These are phyloP conservation scores for Ciconia nigra DNA, from an alignment of 2,797 vertebrate species.

Conservation along the genomic window DNA sequence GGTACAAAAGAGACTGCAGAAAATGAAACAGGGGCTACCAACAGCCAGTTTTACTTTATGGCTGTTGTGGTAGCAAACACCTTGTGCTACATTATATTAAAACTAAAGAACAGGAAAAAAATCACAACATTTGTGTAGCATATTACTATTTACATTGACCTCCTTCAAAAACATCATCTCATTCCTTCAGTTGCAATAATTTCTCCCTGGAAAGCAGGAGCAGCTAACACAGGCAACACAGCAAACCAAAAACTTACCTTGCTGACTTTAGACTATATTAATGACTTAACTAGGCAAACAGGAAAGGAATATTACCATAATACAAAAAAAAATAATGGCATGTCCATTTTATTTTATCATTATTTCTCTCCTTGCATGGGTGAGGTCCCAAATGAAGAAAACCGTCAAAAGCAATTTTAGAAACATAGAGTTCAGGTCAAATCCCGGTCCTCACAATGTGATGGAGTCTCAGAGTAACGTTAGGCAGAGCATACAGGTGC, in stretches of 20 bases:
- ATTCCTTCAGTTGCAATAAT: background rate
- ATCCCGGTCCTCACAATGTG: background rate
- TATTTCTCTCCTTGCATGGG: background rate
- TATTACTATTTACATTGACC: background rate
- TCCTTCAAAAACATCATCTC: background rate
- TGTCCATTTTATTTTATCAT: background rate
- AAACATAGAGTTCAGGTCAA: background rate
- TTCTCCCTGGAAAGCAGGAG: background rate
- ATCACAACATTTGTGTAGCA: background rate
- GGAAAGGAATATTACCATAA: background rate
- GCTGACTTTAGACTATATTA: background rate
- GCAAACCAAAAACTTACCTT: background rate
- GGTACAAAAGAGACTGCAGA: background rate
- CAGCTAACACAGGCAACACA: background rate
- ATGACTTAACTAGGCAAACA: background rate
- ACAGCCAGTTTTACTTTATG: background rate
- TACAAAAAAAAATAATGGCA: background rate
- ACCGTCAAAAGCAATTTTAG: background rate
- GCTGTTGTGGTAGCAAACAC: background rate
- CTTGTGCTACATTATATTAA: background rate
- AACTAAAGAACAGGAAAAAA: background rate
- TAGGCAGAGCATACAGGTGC: rapidly evolving
- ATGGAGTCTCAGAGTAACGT: rapidly evolving
- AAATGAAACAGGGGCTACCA: background rate
- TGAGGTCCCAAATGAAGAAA: background rate